Evolutionary conservation across 1,140 invertebrate species (phyloP).

Genomic region (Drosophila orena): DNA sequence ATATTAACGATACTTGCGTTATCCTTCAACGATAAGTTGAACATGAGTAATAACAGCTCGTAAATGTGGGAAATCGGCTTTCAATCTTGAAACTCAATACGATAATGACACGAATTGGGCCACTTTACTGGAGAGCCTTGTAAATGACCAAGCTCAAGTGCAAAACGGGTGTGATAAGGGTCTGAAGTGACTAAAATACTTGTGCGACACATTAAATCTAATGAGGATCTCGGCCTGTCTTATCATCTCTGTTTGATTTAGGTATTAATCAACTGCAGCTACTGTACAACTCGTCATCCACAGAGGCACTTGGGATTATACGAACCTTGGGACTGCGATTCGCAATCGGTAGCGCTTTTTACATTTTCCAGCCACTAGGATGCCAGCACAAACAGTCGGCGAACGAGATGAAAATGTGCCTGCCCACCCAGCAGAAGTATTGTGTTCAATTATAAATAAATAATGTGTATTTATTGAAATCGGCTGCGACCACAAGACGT

Average conservation of each 20-base stretch:
- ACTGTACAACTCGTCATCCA: constrained; percentile 43
- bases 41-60: constrained; percentile 19
- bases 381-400: constrained; percentile 42
- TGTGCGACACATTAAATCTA: constrained; percentile 51
- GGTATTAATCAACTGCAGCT: constrained; percentile 24
- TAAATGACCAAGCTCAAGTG: constrained; percentile 23
- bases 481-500: constrained; percentile 35
- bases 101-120: constrained; percentile 26
- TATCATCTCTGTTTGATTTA: constrained; percentile 28
- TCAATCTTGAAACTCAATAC: constrained; percentile 6
- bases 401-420: constrained; percentile 27
- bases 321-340: constrained; percentile 44
- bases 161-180: constrained; percentile 2
- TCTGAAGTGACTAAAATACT: constrained; percentile 37
- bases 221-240: constrained; percentile 37
- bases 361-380: constrained; percentile 59
- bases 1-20: constrained; percentile 11
- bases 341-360: constrained; percentile 41
- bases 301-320: constrained; percentile 21
- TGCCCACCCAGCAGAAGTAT: constrained; percentile 11
- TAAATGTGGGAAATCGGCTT: background rate
- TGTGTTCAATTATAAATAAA: constrained; percentile 36
- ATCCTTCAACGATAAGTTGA: constrained; percentile 26
- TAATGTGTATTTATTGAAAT: constrained; percentile 46
- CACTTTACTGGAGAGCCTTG: constrained; percentile 12